Conservation (phyloP, 2,888 invertebrate species). For the Ennomos quercinarius region DNA sequence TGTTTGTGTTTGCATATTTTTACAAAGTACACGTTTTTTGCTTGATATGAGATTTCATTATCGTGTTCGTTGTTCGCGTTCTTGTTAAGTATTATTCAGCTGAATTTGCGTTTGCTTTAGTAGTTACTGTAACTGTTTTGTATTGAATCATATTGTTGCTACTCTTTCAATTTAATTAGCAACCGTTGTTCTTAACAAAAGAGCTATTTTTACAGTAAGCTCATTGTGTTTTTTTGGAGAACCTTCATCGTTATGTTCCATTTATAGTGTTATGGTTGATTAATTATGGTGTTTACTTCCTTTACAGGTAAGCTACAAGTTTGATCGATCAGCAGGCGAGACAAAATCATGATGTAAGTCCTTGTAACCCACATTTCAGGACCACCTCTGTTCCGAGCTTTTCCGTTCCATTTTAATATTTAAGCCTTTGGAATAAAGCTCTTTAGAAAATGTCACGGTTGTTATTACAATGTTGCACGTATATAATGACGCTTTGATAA, state of each 20-base stretch:
- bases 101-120: too few relatives aligned
- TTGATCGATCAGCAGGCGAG: constrained; percentile 15
- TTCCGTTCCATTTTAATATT: neutral
- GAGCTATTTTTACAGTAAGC: constrained; percentile 3
- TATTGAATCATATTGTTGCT: constrained; percentile 1
- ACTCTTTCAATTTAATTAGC: constrained; percentile 14
- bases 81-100: neutral
- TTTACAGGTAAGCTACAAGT: constrained; percentile 21
- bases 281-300: constrained; percentile 20
- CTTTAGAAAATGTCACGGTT: neutral
- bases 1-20: too few relatives aligned
- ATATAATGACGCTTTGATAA: constrained; percentile 20
- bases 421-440: constrained; percentile 4
- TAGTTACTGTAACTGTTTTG: constrained; percentile 3
- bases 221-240: constrained; percentile 1
- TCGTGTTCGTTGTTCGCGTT: neutral
- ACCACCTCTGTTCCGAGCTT: constrained; percentile 5
- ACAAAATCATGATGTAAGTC: constrained; percentile 24
- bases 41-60: constrained; percentile 1
- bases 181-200: constrained; percentile 14
- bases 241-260: neutral
- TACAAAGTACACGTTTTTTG: neutral
- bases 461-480: constrained; percentile 18
- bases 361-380: constrained; percentile 18
- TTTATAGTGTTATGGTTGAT: constrained; percentile 7